A percentile compares a stretch with the other conserved stretches of the same genome.
phyloP scores from a whole-genome alignment of 2,888 invertebrate genomes.

The Plusia festucae region DNA sequence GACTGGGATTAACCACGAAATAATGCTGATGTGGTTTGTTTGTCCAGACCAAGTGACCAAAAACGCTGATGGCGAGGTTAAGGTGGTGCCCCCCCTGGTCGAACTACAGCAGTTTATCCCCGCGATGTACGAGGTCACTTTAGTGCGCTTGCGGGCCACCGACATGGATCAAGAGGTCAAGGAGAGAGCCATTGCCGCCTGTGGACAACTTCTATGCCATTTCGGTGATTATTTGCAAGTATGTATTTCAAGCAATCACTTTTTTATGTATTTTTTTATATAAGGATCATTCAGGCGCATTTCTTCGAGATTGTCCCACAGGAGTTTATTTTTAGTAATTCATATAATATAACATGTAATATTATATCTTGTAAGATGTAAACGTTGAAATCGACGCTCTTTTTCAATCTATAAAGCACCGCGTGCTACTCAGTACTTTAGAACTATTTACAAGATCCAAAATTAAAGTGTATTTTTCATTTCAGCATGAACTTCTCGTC shows the following conservation, averaged over 20 bases:
- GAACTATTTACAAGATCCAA: too few relatives aligned
- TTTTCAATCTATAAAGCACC: too few relatives aligned
- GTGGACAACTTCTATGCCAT: conserved; percentile 98
- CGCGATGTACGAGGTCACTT: conserved; percentile 95
- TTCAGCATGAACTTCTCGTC: conserved; percentile 92
- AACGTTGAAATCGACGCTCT: too few relatives aligned
- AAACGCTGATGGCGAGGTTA: conserved; percentile 54
- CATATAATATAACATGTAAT: too few relatives aligned
- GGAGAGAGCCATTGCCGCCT: conserved; percentile 98
- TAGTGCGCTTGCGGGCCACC: conserved; percentile 96
- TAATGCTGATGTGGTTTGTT: too few relatives aligned
- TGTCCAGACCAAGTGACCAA: conserved; percentile 65
- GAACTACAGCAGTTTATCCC: conserved; percentile 94
- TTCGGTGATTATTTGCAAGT: conserved; percentile 95
- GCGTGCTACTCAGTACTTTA: too few relatives aligned
- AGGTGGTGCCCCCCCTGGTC: conserved; percentile 89
- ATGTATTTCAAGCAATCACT: conserved; percentile 25
- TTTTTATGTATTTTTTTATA: too few relatives aligned
- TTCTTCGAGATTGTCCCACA: too few relatives aligned
- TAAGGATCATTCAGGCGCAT: too few relatives aligned
- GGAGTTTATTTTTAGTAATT: too few relatives aligned
- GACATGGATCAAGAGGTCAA: conserved; percentile 99
- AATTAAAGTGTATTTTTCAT: too few relatives aligned
- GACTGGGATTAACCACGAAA: neutral
- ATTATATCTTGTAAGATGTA: too few relatives aligned